Base-by-base conservation (phyloP, 2,888 invertebrate species). In the Caenorhabditis afra region DNA sequence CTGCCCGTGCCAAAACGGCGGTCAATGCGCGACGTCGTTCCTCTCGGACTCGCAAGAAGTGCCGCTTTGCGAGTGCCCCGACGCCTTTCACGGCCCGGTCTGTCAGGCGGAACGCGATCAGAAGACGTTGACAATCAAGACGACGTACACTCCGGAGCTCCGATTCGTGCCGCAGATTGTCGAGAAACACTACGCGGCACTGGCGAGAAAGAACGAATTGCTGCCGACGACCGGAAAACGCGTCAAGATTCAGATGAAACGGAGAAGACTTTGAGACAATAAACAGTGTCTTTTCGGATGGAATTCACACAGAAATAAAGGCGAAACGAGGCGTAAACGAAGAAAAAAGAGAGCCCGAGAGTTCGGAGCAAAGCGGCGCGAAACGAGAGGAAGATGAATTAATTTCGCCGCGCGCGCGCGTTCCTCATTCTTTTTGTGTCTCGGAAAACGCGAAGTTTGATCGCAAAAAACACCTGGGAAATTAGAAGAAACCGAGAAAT, bases 131-230 rank as follows among this genome's bases (percentile, higher is more conserved):
- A 11, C 37, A 5, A 22, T 58, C 41, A 58, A 2, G 1, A 58
- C 41, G 10, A 16, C 2, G 0, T 58, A 44, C 57, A 44, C 41
- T 11, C 57, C 57, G 18, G 57, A 58, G n/a, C 44, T 58, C 12
- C 1, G 57, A 44, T 58, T 16, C 23, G 57, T 58, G 11, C 37
- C 57, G 22, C 35, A 18, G 20, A 58, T 58, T 7, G 44, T 58
- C 20, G 57, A 16, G 41, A 58, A 58, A 23, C 44, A 58, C n/a
- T 58, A 58, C 44, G 20, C 22, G 3, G 20, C 10, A 20, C 7
- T 58, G 44, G n/a, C 12, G n/a, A 44, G 41, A 44, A 44, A 44
- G 44, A 58, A 58, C n/a, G 3, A 44, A n/a, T n/a, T n/a, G 44
- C 39, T 58, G 57, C 3, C 20, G 7, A 11, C 45, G 45, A 39